Percentiles rank a stretch among this genome's conserved stretches.
These are phyloP conservation scores for Cryptocephalus primarius DNA, from an alignment of 2,888 invertebrate genomes.

Conservation along the genomic window DNA sequence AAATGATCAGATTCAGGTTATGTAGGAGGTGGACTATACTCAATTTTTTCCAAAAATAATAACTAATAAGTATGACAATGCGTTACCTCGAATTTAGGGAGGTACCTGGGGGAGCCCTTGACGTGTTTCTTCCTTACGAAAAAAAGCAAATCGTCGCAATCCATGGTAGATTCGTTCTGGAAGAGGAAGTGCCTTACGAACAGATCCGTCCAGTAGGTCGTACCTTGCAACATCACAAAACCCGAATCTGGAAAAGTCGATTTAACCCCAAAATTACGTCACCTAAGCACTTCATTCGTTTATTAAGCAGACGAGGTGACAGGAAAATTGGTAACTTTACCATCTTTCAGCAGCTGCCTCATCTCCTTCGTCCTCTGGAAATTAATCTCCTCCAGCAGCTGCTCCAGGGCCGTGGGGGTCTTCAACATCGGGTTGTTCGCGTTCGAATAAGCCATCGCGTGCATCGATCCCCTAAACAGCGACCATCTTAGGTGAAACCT, in stretches of 20 bases:
- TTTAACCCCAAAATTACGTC: neutral
- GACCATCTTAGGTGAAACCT: neutral
- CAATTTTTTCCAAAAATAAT: too few relatives aligned
- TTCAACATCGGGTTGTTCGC: conserved; percentile 28
- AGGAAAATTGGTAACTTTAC: conserved; percentile 38
- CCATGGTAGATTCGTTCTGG: conserved; percentile 78
- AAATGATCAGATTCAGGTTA: too few relatives aligned
- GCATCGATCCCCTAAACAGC: neutral
- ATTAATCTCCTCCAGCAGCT: conserved; percentile 81
- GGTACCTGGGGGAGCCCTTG: conserved; percentile 73
- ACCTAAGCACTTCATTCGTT: too few relatives aligned
- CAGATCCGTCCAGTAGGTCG: conserved; percentile 91
- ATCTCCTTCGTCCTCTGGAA: conserved; percentile 87
- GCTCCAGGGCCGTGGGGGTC: conserved; percentile 66
- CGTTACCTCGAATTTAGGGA: conserved; percentile 82
- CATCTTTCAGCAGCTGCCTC: conserved; percentile 79
- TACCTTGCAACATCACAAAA: conserved; percentile 85
- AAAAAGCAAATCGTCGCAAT: conserved; percentile 89
- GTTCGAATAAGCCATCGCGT: conserved; percentile 33
- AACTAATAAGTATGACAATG: too few relatives aligned
- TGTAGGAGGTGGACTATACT: too few relatives aligned
- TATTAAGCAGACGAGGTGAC: too few relatives aligned
- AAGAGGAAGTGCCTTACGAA: conserved; percentile 91
- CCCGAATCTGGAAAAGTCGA: conserved; percentile 59
- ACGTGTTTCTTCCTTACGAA: conserved; percentile 90